These are phyloP conservation scores for Crossaster papposus DNA, from an alignment of 53 echinoderm and acorn worm species.

Conservation along the genomic window DNA sequence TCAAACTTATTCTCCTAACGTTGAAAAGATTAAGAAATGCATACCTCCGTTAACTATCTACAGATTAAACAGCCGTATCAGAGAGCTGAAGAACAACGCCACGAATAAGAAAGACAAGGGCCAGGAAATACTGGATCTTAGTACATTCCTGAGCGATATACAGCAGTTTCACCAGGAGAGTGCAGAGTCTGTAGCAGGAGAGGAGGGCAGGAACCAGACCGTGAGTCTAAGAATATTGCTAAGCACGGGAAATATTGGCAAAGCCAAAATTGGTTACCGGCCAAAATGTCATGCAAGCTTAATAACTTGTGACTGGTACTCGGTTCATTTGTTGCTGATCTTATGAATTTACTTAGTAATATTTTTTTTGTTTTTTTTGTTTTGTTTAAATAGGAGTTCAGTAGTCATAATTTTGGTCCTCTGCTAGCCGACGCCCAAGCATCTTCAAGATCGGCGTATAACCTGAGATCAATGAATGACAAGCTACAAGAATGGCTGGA, in stretches of 20 bases:
- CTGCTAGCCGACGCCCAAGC: constrained; percentile 20
- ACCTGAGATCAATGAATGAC: constrained; percentile 43
- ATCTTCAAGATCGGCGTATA: constrained; percentile 25
- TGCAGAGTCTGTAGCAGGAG: background rate
- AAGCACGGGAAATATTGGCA: too few species aligned
- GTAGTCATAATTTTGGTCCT: constrained; percentile 25
- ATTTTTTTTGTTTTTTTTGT: background rate
- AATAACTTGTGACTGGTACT: background rate
- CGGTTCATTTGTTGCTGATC: background rate
- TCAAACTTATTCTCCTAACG: background rate
- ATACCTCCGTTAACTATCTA: background rate
- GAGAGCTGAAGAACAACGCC: constrained; percentile 30
- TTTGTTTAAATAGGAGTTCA: constrained; percentile 29
- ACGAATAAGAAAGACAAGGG: constrained; percentile 20
- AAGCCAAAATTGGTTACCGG: too few species aligned
- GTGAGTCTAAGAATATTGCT: constrained; percentile 1
- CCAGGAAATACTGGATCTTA: constrained; percentile 38
- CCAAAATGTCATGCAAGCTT: background rate
- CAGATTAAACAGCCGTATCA: constrained; percentile 52
- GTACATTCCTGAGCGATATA: constrained; percentile 44
- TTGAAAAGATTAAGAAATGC: background rate
- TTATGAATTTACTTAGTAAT: background rate
- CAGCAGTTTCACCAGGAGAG: constrained; percentile 52
- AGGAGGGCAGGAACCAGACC: background rate
- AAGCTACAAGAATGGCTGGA: constrained; percentile 54